phyloP scores from a whole-genome alignment of 2,888 invertebrate genomes.

The Saturnia japonica region DNA sequence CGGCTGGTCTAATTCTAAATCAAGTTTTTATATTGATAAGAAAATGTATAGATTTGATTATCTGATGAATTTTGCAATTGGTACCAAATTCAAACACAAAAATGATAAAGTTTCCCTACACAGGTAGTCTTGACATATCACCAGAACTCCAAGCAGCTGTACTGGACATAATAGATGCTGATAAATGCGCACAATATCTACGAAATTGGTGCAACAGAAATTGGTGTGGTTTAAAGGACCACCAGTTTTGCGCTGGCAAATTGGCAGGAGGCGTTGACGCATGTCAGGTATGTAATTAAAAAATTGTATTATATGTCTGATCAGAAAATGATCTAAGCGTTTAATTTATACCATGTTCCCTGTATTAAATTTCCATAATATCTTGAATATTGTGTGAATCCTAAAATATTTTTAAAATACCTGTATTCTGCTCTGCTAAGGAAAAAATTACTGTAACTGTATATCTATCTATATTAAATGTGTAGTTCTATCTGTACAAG shows the following conservation, averaged over 20 bases:
- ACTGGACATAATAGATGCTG: constrained; percentile 50
- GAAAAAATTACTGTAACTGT: too few species aligned
- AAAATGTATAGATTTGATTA: too few species aligned
- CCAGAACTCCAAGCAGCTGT: constrained; percentile 52
- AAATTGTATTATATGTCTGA: neutral
- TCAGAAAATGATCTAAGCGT: neutral
- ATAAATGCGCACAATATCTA: constrained; percentile 46
- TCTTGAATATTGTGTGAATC: too few species aligned
- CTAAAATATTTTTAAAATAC: too few species aligned
- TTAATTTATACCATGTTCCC: neutral
- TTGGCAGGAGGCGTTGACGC: constrained; percentile 60
- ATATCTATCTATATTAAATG: too few species aligned
- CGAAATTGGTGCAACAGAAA: constrained; percentile 44
- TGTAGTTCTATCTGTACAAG: too few species aligned
- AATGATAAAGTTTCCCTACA: neutral
- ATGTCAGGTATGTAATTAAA: constrained; percentile 51
- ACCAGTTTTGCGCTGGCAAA: constrained; percentile 66
- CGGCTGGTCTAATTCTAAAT: too few species aligned
- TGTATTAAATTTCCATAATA: too few species aligned
- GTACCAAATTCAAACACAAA: too few species aligned
- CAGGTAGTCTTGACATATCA: constrained; percentile 43
- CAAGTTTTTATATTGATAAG: too few species aligned
- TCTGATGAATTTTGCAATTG: too few species aligned
- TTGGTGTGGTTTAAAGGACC: constrained; percentile 50
- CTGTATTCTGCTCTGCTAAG: too few species aligned